phyloP scores from a whole-genome alignment of 2,797 vertebrate genomes.

The Otus scops region DNA sequence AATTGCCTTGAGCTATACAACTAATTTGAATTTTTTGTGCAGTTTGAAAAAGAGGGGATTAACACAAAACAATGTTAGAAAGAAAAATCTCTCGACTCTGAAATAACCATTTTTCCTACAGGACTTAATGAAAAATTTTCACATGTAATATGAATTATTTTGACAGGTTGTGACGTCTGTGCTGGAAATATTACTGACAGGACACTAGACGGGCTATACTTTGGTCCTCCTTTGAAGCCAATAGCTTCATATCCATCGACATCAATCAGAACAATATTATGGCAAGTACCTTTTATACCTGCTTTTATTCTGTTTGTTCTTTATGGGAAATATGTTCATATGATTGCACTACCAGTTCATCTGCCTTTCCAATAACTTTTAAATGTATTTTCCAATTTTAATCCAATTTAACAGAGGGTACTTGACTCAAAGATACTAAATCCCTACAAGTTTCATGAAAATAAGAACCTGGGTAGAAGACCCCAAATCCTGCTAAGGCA shows the following conservation, averaged over 20 bases:
- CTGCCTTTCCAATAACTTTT: neutral
- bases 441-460: neutral
- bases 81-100: neutral
- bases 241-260: neutral
- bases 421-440: neutral
- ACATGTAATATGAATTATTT: neutral
- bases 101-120: neutral
- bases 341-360: neutral
- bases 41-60: neutral
- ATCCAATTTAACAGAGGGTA: neutral
- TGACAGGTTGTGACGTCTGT: constrained; percentile 10
- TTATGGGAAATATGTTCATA: neutral
- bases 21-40: neutral
- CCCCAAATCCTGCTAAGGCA: neutral
- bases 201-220: neutral
- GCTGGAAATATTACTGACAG: neutral
- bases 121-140: neutral
- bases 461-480: neutral
- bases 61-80: neutral
- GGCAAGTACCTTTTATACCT: neutral
- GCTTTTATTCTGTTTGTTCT: neutral
- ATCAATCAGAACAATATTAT: neutral
- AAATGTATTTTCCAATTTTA: neutral
- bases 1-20: constrained; percentile 10
- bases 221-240: neutral